These are phyloP conservation scores for Corapipo altera DNA, from an alignment of 2,113 vertebrate species.

Conservation along the genomic window DNA sequence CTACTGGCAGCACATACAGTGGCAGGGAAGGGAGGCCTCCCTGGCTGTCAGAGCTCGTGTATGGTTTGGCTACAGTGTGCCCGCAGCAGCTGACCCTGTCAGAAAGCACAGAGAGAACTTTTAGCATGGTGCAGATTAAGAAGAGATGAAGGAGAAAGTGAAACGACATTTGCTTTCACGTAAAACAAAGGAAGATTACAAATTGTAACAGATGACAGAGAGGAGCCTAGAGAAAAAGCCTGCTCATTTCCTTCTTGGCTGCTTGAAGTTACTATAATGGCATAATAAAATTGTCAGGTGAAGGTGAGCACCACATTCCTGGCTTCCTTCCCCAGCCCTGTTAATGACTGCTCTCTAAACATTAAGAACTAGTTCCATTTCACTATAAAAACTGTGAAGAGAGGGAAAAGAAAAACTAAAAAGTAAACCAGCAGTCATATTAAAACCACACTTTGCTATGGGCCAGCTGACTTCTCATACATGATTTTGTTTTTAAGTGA, in stretches of 20 bases:
- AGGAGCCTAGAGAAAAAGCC: not conserved
- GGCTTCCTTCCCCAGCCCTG: not conserved
- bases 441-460: not conserved
- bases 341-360: not conserved
- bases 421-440: not conserved
- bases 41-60: accelerated
- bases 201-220: not conserved
- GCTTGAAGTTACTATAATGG: not conserved
- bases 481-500: not conserved
- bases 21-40: not conserved
- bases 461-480: not conserved
- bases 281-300: not conserved
- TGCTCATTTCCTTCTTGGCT: not conserved
- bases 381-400: not conserved
- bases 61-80: accelerated
- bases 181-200: not conserved
- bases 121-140: not conserved
- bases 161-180: not conserved
- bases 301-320: not conserved
- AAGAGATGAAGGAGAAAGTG: not conserved
- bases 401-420: not conserved
- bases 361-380: not conserved
- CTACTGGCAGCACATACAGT: not conserved
- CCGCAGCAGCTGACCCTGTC: not conserved
- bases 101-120: not conserved